Conservation (phyloP, 2,888 invertebrate genomes). For the Ormyrus pomaceus region DNA sequence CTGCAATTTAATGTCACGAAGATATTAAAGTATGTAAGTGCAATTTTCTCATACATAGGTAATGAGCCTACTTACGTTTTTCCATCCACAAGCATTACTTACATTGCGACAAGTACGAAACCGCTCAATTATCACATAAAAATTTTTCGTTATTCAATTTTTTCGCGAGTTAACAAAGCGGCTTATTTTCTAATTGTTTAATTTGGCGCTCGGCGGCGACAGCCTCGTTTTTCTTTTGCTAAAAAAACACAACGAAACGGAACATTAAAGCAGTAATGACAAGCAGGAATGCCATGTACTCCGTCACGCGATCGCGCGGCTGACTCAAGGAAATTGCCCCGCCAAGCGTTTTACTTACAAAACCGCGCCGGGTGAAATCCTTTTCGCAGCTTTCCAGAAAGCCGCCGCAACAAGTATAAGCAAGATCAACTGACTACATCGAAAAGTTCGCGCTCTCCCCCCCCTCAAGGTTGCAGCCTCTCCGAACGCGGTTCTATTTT, state of each 20-base stretch:
- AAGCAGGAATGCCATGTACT: not conserved
- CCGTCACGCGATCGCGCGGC: slow-evolving; percentile 26
- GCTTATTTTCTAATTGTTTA: too few relatives aligned
- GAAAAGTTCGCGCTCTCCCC: slow-evolving; percentile 30
- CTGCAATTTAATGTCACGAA: not conserved
- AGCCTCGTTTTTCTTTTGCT: not conserved
- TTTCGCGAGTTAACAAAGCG: too few relatives aligned
- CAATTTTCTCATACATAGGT: not conserved
- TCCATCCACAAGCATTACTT: not conserved
- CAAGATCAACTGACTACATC: too few relatives aligned
- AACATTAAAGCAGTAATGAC: not conserved
- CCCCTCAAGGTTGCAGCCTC: slow-evolving; percentile 41
- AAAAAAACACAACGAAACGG: not conserved
- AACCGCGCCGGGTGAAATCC: not conserved
- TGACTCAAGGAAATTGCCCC: slow-evolving; percentile 1
- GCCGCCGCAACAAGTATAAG: not conserved
- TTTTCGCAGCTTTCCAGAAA: not conserved
- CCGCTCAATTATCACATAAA: too few relatives aligned
- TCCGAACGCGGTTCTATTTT: slow-evolving; percentile 45
- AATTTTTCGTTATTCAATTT: too few relatives aligned
- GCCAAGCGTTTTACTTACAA: not conserved
- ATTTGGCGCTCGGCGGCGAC: too few relatives aligned
- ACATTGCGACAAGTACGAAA: too few relatives aligned
- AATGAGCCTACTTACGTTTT: not conserved
- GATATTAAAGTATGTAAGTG: not conserved